These are phyloP conservation scores for Carabus problematicus DNA, from an alignment of 2,888 invertebrate species.

Conservation along the genomic window DNA sequence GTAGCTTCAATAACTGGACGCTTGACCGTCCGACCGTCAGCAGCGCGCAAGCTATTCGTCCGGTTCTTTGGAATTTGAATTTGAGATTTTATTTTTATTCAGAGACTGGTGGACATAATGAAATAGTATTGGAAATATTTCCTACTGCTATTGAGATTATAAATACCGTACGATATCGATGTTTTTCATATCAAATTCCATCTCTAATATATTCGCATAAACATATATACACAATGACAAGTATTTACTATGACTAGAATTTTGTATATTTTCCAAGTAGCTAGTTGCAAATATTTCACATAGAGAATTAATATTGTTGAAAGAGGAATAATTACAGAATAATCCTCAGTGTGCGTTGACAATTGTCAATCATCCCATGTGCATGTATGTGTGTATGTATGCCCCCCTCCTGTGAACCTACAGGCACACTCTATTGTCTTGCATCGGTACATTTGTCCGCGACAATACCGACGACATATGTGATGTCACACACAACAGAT, in stretches of 20 bases:
- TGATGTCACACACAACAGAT: slow-evolving; percentile 35
- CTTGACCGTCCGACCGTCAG: slow-evolving; percentile 45
- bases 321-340: slow-evolving; percentile 21
- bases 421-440: slow-evolving; percentile 17
- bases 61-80: slow-evolving; percentile 18
- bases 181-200: too few relatives aligned
- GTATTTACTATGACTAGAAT: too few relatives aligned
- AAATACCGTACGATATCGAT: too few relatives aligned
- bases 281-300: too few relatives aligned
- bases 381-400: not conserved
- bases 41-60: not conserved
- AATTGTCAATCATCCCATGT: slow-evolving; percentile 30
- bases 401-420: slow-evolving; percentile 13
- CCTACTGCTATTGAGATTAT: not conserved
- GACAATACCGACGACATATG: slow-evolving; percentile 40
- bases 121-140: slow-evolving; percentile 50
- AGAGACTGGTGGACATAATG: slow-evolving; percentile 49
- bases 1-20: slow-evolving; percentile 55
- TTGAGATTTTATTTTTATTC: slow-evolving; percentile 22
- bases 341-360: slow-evolving; percentile 24
- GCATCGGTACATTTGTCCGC: slow-evolving; percentile 24
- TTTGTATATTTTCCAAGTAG: too few relatives aligned
- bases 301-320: slow-evolving; percentile 9
- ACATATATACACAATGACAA: too few relatives aligned
- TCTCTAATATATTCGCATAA: too few relatives aligned